Evolutionary conservation across 1,140 invertebrate genomes (phyloP).

Genomic region (Gonatopus flavifemur): DNA sequence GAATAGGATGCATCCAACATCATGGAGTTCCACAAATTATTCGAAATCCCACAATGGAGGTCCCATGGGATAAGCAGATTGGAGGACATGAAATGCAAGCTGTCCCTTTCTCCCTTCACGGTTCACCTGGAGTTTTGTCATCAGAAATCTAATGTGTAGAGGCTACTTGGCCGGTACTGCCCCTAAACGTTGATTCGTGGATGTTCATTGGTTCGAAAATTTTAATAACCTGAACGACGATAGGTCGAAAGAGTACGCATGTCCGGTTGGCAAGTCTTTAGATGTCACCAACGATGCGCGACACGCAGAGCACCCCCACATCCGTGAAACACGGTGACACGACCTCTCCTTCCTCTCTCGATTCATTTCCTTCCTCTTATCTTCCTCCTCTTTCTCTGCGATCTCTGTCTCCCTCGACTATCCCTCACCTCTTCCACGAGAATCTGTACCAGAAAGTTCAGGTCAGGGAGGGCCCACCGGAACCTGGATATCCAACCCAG

Average conservation of each 20-base stretch:
- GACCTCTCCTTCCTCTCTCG: slow-evolving; percentile 16
- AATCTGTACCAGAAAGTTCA: slow-evolving; percentile 15
- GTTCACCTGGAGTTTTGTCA: too few relatives aligned
- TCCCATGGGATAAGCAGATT: too few relatives aligned
- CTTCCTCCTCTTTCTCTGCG: slow-evolving; percentile 3
- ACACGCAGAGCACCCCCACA: too few relatives aligned
- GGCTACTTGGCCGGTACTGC: slow-evolving; percentile 26
- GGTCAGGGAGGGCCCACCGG: slow-evolving; percentile 25
- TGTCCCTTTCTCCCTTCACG: too few relatives aligned
- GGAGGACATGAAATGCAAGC: too few relatives aligned
- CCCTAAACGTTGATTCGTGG: slow-evolving; percentile 27
- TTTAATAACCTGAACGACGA: slow-evolving; percentile 55
- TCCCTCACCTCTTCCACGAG: slow-evolving; percentile 3
- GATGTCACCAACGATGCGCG: slow-evolving; percentile 49
- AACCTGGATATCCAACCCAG: neutral
- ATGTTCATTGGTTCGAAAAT: slow-evolving; percentile 56
- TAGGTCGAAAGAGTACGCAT: slow-evolving; percentile 56
- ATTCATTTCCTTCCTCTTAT: slow-evolving; percentile 12
- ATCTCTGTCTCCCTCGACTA: slow-evolving; percentile 4
- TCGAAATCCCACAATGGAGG: too few relatives aligned
- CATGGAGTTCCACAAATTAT: too few relatives aligned
- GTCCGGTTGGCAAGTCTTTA: too few relatives aligned
- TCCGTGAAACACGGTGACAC: slow-evolving; percentile 38
- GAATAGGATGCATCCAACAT: too few relatives aligned
- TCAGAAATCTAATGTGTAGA: too few relatives aligned